These are phyloP conservation scores for Trichomycterus rosablanca DNA, from an alignment of 2,113 vertebrate genomes.

Conservation along the genomic window DNA sequence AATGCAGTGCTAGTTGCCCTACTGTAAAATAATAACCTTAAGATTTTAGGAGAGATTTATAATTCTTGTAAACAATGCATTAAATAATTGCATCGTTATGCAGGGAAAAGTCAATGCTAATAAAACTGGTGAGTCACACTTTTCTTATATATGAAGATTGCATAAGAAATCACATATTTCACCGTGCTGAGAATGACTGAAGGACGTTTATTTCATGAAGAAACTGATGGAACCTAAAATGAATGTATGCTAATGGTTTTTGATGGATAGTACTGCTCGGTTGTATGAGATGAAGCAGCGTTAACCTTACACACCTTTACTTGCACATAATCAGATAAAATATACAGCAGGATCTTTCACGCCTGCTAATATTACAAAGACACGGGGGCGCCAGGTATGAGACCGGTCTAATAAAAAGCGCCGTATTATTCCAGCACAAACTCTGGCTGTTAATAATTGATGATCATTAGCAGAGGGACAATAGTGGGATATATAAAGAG, in stretches of 20 bases:
- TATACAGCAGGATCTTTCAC: conserved; percentile 7
- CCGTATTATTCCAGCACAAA: conserved; percentile 38
- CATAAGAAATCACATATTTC: background rate
- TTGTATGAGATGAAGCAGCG: conserved; percentile 8
- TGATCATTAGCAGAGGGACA: conserved; percentile 58
- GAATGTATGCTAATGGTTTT: background rate
- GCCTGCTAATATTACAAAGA: conserved; percentile 17
- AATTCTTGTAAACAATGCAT: background rate
- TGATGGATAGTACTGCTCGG: conserved; percentile 3
- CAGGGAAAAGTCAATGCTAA: background rate
- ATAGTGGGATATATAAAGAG: conserved; percentile 55
- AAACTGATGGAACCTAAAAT: conserved; percentile 12
- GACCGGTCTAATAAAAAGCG: conserved; percentile 21
- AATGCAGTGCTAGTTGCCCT: no score
- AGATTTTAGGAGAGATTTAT: background rate
- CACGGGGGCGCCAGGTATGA: conserved; percentile 15
- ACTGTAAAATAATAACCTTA: background rate
- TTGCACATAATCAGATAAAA: conserved; percentile 29
- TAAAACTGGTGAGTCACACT: background rate
- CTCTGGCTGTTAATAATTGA: conserved; percentile 56
- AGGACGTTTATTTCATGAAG: no score
- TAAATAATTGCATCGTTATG: background rate
- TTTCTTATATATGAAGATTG: background rate
- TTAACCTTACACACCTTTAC: conserved; percentile 19
- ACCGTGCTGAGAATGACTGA: background rate